Percentiles rank a stretch among this genome's conserved stretches.
phyloP scores from a whole-genome alignment of 2,888 invertebrate species.

The Luffia ferchaultella region DNA sequence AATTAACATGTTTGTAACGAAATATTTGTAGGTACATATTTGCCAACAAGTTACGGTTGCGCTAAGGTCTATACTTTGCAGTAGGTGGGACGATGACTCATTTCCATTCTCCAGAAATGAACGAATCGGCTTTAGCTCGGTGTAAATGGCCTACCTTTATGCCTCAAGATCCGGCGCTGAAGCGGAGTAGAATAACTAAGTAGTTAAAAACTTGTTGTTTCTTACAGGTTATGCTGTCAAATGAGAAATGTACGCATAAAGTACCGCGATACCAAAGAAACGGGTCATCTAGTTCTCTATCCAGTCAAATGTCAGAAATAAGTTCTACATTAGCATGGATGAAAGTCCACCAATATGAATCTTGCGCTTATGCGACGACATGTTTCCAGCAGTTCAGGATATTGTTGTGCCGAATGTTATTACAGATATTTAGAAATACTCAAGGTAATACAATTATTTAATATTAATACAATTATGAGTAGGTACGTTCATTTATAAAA shows the following conservation, averaged over 20 bases:
- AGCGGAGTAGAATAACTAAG: too few relatives aligned
- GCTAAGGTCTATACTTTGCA: too few relatives aligned
- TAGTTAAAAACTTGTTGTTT: too few relatives aligned
- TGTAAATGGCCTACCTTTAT: too few relatives aligned
- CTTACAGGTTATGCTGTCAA: slow-evolving; percentile 32
- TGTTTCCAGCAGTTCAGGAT: slow-evolving; percentile 67
- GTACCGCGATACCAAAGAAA: slow-evolving; percentile 38
- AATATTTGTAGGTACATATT: too few relatives aligned
- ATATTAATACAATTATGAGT: not conserved
- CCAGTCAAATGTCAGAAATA: slow-evolving; percentile 40
- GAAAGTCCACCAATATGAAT: slow-evolving; percentile 57
- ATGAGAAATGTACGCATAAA: slow-evolving; percentile 48
- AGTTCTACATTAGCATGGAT: slow-evolving; percentile 54
- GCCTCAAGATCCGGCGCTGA: too few relatives aligned
- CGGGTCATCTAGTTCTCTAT: slow-evolving; percentile 38
- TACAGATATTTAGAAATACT: slow-evolving; percentile 66
- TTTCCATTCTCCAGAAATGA: too few relatives aligned
- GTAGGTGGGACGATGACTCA: too few relatives aligned
- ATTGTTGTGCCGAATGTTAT: slow-evolving; percentile 65
- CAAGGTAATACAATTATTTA: slow-evolving; percentile 36
- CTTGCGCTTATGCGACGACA: slow-evolving; percentile 55
- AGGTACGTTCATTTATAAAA: not conserved
- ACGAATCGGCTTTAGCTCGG: too few relatives aligned
- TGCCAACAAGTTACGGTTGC: too few relatives aligned
- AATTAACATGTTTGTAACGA: too few relatives aligned